Evolutionary conservation across 1,140 invertebrate genomes (phyloP).

Genomic region (Agrypnia vestita): DNA sequence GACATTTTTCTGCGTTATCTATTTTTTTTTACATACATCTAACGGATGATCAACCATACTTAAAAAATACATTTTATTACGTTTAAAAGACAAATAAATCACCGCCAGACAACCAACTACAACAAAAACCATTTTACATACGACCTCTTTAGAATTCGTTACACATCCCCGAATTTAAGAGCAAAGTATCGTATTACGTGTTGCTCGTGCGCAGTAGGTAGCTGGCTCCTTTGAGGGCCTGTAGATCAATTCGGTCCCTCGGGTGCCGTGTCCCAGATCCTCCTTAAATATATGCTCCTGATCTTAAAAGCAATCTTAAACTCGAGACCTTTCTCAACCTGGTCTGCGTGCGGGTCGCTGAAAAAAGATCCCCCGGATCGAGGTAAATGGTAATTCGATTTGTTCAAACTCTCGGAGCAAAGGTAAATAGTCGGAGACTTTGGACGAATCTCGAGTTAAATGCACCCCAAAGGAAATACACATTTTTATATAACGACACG

Average conservation of each 20-base stretch:
- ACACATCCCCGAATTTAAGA: background rate
- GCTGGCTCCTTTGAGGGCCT: background rate
- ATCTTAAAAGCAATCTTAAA: conserved; percentile 35
- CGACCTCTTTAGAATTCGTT: background rate
- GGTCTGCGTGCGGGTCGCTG: background rate
- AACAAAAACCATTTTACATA: background rate
- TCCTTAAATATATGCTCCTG: conserved; percentile 28
- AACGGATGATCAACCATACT: no score
- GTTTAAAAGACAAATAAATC: no score
- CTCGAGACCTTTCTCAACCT: conserved; percentile 12
- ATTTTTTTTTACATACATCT: no score
- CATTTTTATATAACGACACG: no score
- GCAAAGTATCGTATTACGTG: background rate
- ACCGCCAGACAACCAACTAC: no score
- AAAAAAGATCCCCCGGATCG: conserved; percentile 18
- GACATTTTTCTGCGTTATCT: no score
- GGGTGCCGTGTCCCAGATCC: background rate
- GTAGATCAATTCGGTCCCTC: conserved; percentile 35
- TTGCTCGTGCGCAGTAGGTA: background rate
- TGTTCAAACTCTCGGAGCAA: no score
- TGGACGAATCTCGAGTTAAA: no score
- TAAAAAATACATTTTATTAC: no score
- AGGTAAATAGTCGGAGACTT: no score
- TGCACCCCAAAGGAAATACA: no score
- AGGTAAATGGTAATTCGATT: conserved; percentile 33